These are phyloP conservation scores for Sturnus vulgaris DNA, from an alignment of 2,113 vertebrate genomes.

Conservation along the genomic window DNA sequence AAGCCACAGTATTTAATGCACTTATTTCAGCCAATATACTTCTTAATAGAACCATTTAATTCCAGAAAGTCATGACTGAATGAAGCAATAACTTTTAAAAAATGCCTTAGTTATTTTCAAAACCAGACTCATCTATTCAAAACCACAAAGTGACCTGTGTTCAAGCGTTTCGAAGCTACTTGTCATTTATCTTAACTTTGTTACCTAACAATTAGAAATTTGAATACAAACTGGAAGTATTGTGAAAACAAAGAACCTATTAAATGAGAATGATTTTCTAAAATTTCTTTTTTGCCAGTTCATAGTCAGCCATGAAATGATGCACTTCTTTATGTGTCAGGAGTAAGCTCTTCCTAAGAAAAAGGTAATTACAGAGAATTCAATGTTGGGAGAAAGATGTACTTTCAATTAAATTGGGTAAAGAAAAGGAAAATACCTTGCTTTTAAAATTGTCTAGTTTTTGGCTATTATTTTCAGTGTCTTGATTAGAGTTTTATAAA, in stretches of 20 bases:
- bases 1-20: background rate
- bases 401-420: background rate
- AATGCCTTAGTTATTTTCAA: fast-evolving
- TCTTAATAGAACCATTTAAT: background rate
- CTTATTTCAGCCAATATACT: background rate
- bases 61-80: background rate
- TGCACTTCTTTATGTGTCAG: background rate
- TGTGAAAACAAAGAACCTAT: background rate
- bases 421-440: background rate
- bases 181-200: background rate
- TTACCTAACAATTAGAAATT: background rate
- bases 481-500: background rate
- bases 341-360: background rate
- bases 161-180: background rate
- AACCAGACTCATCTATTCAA: background rate
- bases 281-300: background rate
- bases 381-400: background rate
- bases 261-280: background rate
- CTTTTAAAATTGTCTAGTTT: background rate
- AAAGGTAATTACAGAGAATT: background rate
- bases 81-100: background rate
- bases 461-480: background rate
- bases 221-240: background rate
- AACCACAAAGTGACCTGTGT: background rate
- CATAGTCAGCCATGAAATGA: background rate